Base-by-base conservation (phyloP, 2,888 invertebrate genomes). In the Didymodactylos carnosus region DNA sequence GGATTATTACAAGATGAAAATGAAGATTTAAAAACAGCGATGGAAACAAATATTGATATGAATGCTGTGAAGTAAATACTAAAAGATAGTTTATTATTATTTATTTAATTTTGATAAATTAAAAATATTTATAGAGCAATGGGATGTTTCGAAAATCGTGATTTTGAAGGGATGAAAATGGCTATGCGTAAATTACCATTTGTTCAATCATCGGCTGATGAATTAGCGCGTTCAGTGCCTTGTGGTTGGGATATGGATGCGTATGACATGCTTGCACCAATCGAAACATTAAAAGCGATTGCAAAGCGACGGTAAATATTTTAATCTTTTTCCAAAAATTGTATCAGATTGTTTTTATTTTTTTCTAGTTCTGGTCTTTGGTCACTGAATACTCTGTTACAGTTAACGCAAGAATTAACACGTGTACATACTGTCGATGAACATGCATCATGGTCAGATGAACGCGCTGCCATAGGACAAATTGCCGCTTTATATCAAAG, bases 351-450 rank as follows among this genome's bases (percentile, higher is more conserved):
- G 14, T 43, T 2, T 43, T 43, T 6, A n/a, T 49, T 19, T 49
- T 49, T 51, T 23, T n/a, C 13, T 16, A 51, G 62, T 35, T 62
- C 62, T 6, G 62, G 62, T 19, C 62, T 62, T 29, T 62, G 35
- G 29, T 62, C 62, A 35, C 25, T 62, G 3, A 62, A 62, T 62
- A 19, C 62, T n/a, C 35, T 62, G 10, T n/a, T 62, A 3, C 62
- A 62, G n/a, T 62, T 62, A 35, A 62, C 62, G n/a, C 62, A 62
- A 70, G 79, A 79, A 29, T 73, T 82, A 41, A 75, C 82, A 71
- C 79, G 79, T 72, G 76, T 81, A 13, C 77, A 79, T 39, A 77
- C 79, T 8, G 76, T 81, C 11, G 62, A 62, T 35, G 62, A 62
- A 62, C 62, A 62, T 62, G 62, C 62, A 10, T 62, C 62, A 35